phyloP scores from a whole-genome alignment of 64 coral and sea anemone species.

The Actinia tenebrosa region DNA sequence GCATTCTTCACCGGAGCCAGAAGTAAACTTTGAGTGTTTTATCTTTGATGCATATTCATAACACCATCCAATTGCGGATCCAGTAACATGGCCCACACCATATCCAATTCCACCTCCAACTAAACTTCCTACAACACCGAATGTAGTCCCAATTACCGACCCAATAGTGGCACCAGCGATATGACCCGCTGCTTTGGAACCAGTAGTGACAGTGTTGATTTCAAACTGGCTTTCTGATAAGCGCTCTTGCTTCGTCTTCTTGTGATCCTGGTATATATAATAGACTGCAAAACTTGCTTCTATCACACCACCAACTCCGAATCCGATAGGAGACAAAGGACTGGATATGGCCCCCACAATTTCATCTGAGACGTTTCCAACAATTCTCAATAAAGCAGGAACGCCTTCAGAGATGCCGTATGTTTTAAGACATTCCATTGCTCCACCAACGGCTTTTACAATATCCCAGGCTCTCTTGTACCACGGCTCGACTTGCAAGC shows the following conservation, averaged over 20 bases:
- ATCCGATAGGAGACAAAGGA: background rate
- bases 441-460: background rate
- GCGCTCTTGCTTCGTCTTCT: background rate
- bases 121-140: background rate
- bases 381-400: background rate
- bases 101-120: background rate
- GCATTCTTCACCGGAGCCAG: background rate
- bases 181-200: background rate
- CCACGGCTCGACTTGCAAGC: constrained; percentile 23
- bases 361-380: constrained; percentile 4
- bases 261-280: background rate
- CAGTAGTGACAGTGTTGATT: background rate
- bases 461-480: background rate
- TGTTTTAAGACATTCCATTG: background rate
- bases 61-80: background rate
- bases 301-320: background rate
- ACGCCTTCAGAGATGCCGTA: background rate
- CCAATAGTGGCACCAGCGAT: background rate
- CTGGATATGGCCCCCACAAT: background rate
- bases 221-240: background rate
- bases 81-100: background rate
- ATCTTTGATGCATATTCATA: background rate
- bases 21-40: background rate
- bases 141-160: background rate
- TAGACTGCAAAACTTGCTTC: background rate